Evolutionary conservation across 2,113 vertebrate genomes (phyloP).

Genomic region (Pungitius pungitius): DNA sequence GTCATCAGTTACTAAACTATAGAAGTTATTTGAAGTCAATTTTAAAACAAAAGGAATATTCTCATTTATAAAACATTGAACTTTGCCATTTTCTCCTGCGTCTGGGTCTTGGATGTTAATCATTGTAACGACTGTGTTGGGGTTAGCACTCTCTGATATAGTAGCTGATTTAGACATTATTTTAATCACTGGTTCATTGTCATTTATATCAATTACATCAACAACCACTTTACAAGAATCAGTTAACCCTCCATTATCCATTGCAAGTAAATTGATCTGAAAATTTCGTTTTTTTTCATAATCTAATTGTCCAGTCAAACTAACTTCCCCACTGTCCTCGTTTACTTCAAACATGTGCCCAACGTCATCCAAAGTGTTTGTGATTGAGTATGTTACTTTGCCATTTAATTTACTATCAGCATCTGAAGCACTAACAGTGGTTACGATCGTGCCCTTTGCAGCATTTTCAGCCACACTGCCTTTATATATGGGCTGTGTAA

Average conservation of each 20-base stretch:
- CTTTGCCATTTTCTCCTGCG: conserved; percentile 64
- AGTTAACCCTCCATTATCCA: conserved; percentile 73
- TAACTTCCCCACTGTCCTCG: conserved; percentile 67
- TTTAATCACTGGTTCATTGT: conserved; percentile 69
- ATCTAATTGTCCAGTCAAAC: conserved; percentile 69
- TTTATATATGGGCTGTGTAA: conserved; percentile 67
- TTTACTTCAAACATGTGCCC: conserved; percentile 69
- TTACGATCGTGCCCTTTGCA: conserved; percentile 52
- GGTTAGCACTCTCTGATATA: conserved; percentile 46
- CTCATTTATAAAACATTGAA: conserved; percentile 32
- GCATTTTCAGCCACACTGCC: conserved; percentile 71
- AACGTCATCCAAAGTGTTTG: conserved; percentile 56
- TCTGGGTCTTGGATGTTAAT: conserved; percentile 68
- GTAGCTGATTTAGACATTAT: conserved; percentile 58
- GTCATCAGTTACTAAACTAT: conserved; percentile 40
- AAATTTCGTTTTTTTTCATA: conserved; percentile 73
- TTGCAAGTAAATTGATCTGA: conserved; percentile 76
- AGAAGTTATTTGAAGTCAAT: conserved; percentile 42
- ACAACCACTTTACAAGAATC: conserved; percentile 77
- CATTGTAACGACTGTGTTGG: conserved; percentile 58
- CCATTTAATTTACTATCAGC: conserved; percentile 73
- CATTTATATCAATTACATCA: conserved; percentile 77
- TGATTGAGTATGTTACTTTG: conserved; percentile 70
- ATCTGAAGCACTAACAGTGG: conserved; percentile 71
- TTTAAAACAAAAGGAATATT: conserved; percentile 47